Conservation (phyloP, 2,113 vertebrate species). For the Xenopus borealis region DNA sequence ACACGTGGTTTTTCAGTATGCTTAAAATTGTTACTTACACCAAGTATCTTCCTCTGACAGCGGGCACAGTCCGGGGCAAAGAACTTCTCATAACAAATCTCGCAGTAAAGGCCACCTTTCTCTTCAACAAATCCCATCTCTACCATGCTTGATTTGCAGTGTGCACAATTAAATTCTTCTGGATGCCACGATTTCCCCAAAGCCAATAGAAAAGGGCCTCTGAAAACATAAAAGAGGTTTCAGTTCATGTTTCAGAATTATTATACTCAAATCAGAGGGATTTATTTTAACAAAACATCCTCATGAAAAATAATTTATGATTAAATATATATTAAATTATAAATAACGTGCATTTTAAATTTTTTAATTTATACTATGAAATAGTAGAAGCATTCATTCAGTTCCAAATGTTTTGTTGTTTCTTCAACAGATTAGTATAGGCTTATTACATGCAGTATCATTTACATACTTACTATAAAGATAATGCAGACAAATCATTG, state of each 20-base stretch:
- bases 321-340: no score
- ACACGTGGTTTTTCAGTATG: no score
- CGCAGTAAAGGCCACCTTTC: conserved; percentile 83
- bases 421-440: no score
- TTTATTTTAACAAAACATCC: no score
- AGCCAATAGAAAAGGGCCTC: conserved; percentile 93
- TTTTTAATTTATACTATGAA: no score
- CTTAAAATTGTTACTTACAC: conserved; percentile 69
- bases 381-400: conserved; percentile 3
- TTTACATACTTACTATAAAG: no score
- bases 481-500: conserved; percentile 2
- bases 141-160: conserved; percentile 86
- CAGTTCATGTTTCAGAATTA: neutral
- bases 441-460: no score
- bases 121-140: conserved; percentile 92
- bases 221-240: conserved; percentile 53
- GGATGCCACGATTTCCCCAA: conserved; percentile 97
- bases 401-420: neutral
- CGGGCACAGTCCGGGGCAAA: conserved; percentile 85
- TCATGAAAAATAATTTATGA: no score
- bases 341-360: no score
- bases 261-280: no score
- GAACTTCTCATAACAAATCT: conserved; percentile 89
- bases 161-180: conserved; percentile 90
- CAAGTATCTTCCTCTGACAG: conserved; percentile 90